phyloP scores from a whole-genome alignment of 2,888 invertebrate species.

The Parnassius glacialis region DNA sequence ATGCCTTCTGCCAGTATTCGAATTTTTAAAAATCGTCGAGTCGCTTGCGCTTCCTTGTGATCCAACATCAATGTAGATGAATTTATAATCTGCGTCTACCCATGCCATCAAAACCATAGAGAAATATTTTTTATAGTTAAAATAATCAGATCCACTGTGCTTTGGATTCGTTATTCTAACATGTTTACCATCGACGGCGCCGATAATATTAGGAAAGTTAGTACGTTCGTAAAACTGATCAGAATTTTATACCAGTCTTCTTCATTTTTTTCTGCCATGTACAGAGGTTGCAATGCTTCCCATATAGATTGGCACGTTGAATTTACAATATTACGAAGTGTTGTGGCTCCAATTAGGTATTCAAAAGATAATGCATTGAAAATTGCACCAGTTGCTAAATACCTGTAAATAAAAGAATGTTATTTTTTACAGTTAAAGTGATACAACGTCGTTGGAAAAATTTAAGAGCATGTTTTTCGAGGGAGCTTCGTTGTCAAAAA shows the following conservation, averaged over 20 bases:
- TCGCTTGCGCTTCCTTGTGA: constrained; percentile 37
- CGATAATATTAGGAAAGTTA: constrained; percentile 44
- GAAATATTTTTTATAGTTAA: too few relatives aligned
- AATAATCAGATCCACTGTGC: constrained; percentile 35
- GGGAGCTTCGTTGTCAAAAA: constrained; percentile 32
- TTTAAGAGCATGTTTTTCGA: constrained; percentile 29
- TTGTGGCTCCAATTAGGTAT: constrained; percentile 37
- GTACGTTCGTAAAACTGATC: constrained; percentile 35
- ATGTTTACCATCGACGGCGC: constrained; percentile 41
- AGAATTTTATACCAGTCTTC: constrained; percentile 37
- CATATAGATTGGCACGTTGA: constrained; percentile 38
- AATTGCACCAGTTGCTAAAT: constrained; percentile 20
- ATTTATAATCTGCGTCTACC: constrained; percentile 31
- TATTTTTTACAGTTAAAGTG: constrained; percentile 32
- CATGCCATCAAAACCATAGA: too few relatives aligned
- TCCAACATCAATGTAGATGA: constrained; percentile 31
- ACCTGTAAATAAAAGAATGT: constrained; percentile 33
- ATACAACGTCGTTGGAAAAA: constrained; percentile 6
- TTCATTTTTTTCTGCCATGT: constrained; percentile 32
- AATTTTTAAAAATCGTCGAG: constrained; percentile 37
- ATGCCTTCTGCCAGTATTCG: constrained; percentile 34
- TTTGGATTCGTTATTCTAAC: constrained; percentile 37
- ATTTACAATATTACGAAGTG: constrained; percentile 38
- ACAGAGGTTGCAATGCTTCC: constrained; percentile 24
- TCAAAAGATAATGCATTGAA: constrained; percentile 38